phyloP scores from a whole-genome alignment of 2,888 invertebrate species.

The Rhodophaea formosa region DNA sequence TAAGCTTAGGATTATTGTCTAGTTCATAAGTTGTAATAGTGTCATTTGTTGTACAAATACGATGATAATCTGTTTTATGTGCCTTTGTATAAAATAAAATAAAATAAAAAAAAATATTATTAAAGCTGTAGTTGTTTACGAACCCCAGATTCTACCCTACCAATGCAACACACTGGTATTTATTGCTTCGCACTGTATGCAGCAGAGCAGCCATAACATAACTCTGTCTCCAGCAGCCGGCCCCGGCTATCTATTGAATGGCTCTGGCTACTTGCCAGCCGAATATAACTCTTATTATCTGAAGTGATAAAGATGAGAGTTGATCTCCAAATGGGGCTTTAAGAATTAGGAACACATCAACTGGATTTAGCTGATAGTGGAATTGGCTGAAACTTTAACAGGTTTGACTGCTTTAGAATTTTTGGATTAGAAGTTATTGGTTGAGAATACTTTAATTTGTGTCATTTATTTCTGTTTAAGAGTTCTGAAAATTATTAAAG shows the following conservation, averaged over 20 bases:
- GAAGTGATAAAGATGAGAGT: neutral
- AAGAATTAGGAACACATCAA: constrained; percentile 11
- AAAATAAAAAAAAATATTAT: no score
- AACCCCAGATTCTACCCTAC: no score
- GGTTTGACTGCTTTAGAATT: neutral
- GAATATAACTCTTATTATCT: constrained; percentile 10
- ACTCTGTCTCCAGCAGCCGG: constrained; percentile 9
- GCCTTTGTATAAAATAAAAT: no score
- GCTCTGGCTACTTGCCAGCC: constrained; percentile 10
- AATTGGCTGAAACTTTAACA: neutral
- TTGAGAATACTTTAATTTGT: no score
- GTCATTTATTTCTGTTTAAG: no score
- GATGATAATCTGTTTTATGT: no score
- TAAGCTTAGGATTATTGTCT: no score
- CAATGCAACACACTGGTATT: neutral
- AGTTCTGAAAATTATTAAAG: no score
- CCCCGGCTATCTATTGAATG: constrained; percentile 15
- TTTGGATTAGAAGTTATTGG: no score
- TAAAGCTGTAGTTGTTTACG: no score
- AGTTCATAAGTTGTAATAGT: no score
- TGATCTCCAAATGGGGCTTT: constrained; percentile 2
- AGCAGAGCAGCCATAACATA: constrained; percentile 10
- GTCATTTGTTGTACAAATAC: no score
- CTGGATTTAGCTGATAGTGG: constrained; percentile 9
- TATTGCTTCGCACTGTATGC: constrained; percentile 7